Percentiles rank a stretch among this genome's conserved stretches.
Evolutionary conservation across 2,888 invertebrate genomes (phyloP).

Genomic region (Lacanobia wlatinum): DNA sequence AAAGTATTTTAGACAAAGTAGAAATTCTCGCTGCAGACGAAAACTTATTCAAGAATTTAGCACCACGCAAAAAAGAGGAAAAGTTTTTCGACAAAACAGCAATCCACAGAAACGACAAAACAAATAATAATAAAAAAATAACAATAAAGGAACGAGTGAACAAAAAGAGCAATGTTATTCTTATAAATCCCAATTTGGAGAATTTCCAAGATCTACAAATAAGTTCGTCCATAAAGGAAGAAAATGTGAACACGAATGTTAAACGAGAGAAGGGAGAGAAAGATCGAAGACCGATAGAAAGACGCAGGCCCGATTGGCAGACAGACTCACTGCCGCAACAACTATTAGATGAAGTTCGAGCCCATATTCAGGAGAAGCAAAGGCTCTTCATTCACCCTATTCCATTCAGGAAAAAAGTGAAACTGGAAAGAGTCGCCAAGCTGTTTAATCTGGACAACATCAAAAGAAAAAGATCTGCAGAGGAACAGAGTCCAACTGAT

Average conservation of each 20-base stretch:
- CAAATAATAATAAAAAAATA: neutral
- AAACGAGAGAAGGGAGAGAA: slow-evolving; percentile 41
- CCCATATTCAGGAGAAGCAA: slow-evolving; percentile 75
- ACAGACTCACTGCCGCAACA: slow-evolving; percentile 77
- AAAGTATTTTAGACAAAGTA: neutral
- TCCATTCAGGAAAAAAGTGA: slow-evolving; percentile 79
- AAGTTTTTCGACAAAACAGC: slow-evolving; percentile 35
- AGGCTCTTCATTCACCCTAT: slow-evolving; percentile 74
- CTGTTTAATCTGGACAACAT: slow-evolving; percentile 78
- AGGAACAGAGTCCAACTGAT: slow-evolving; percentile 4
- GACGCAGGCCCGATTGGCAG: slow-evolving; percentile 76
- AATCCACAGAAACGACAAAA: neutral
- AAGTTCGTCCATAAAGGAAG: slow-evolving; percentile 24
- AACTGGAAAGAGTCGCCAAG: slow-evolving; percentile 82
- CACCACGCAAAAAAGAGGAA: slow-evolving; percentile 62
- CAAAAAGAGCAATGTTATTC: slow-evolving; percentile 61
- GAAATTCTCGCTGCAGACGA: neutral
- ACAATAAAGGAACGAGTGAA: slow-evolving; percentile 53
- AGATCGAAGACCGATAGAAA: slow-evolving; percentile 6
- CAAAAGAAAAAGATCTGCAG: slow-evolving; percentile 72
- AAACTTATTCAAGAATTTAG: slow-evolving; percentile 61
- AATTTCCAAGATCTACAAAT: slow-evolving; percentile 58
- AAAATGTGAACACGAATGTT: slow-evolving; percentile 8
- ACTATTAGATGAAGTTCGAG: slow-evolving; percentile 80
- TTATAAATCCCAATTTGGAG: slow-evolving; percentile 64